Evolutionary conservation across 2,113 vertebrate species (phyloP).

Genomic region (Ophiodon elongatus): DNA sequence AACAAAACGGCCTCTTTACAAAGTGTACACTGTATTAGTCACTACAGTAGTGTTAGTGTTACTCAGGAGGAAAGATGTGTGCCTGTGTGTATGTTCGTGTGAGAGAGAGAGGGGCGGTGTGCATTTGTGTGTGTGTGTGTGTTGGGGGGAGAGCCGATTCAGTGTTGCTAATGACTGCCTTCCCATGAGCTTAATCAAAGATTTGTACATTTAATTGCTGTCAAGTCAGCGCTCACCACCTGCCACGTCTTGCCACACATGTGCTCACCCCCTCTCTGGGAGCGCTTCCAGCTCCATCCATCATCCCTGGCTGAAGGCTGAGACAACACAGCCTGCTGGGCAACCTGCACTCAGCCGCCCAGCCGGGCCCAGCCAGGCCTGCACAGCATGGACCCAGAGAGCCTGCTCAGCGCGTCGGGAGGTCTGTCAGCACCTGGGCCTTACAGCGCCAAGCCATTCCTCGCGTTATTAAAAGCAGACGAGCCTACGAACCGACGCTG

Average conservation of each 20-base stretch:
- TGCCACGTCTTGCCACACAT: slow-evolving; percentile 89
- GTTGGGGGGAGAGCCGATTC: slow-evolving; percentile 84
- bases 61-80: slow-evolving; percentile 4
- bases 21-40: slow-evolving; percentile 1
- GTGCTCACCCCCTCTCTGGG: slow-evolving; percentile 82
- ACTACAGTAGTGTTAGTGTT: slow-evolving; percentile 20
- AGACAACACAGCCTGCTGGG: slow-evolving; percentile 88
- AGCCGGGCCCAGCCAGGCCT: slow-evolving; percentile 78
- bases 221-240: slow-evolving; percentile 93
- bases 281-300: slow-evolving; percentile 86
- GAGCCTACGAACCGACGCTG: slow-evolving; percentile 48
- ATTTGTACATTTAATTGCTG: slow-evolving; percentile 96
- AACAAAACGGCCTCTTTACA: not conserved
- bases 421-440: slow-evolving; percentile 69
- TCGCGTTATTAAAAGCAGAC: slow-evolving; percentile 59
- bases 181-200: slow-evolving; percentile 93
- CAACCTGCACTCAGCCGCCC: slow-evolving; percentile 85
- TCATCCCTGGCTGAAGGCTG: slow-evolving; percentile 84
- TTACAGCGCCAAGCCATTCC: slow-evolving; percentile 31
- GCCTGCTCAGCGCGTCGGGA: slow-evolving; percentile 47
- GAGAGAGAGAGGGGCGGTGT: slow-evolving; percentile 21
- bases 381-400: slow-evolving; percentile 69
- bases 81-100: not conserved
- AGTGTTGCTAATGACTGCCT: slow-evolving; percentile 89
- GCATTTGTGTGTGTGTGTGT: slow-evolving; percentile 31